Evolutionary conservation across 2,113 vertebrate species (phyloP).

Genomic region (Clarias macrocephalus): DNA sequence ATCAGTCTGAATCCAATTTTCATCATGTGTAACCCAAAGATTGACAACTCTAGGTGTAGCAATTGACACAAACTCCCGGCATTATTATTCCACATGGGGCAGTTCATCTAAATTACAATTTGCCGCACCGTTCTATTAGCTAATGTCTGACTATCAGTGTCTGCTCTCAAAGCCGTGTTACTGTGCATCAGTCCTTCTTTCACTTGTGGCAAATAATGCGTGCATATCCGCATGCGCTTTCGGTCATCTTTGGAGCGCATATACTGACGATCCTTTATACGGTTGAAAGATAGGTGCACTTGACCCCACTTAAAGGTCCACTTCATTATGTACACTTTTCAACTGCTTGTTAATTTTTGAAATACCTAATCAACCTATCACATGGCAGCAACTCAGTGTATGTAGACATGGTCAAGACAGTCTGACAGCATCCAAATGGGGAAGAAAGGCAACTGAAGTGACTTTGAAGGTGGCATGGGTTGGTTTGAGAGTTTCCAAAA

Average conservation of each 20-base stretch:
- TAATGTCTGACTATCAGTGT: slow-evolving; percentile 47
- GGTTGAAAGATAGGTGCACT: neutral
- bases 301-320: too few relatives aligned
- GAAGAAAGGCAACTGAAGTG: too few relatives aligned
- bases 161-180: neutral
- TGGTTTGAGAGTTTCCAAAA: too few relatives aligned
- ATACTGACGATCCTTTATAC: neutral
- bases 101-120: slow-evolving; percentile 93
- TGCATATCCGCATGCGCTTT: neutral
- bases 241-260: neutral
- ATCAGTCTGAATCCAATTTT: slow-evolving; percentile 98
- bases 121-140: slow-evolving; percentile 86
- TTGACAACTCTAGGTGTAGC: slow-evolving; percentile 94
- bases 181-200: neutral
- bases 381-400: too few relatives aligned
- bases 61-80: slow-evolving; percentile 66
- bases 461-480: too few relatives aligned
- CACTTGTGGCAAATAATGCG: neutral
- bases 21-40: slow-evolving; percentile 98
- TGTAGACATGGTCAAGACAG: too few relatives aligned
- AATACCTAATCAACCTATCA: too few relatives aligned
- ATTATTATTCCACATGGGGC: slow-evolving; percentile 88
- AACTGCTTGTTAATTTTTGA: too few relatives aligned
- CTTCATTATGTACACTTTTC: too few relatives aligned
- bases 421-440: too few relatives aligned